Base-by-base conservation (phyloP, 2,797 vertebrate genomes). In the Geotrypetes seraphini region DNA sequence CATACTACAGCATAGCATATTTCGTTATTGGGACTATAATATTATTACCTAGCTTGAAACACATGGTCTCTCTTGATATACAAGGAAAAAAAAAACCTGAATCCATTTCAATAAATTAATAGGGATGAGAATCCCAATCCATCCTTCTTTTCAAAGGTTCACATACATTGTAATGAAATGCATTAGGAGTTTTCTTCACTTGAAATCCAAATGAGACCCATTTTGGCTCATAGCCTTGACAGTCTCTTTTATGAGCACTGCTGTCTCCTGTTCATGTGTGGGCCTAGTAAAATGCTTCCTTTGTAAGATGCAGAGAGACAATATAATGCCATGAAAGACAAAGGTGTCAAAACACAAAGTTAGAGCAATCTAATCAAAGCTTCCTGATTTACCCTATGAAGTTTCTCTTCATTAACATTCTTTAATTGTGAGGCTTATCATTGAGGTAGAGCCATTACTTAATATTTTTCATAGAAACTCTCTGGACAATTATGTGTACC, bases 21-120 rank as follows among this genome's bases (percentile, higher is more conserved):
- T 74, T 76, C 56, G 56, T 68, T 80, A 66, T 78, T 72, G 60
- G 60, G 54, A 50, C 55, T 75, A 63, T 72, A 71, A 69, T 75
- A 78, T 73, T 74, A 68, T 78, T 82, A 78, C 72, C 69, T 80
- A 80, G 45, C 63, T 69, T 71, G 64, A 77, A 78, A 80, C 78
- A 79, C 75, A 81, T 79, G 72, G 68, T 78, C 56, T 62, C 57
- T 75, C 68, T 67, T 73, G 67, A 79, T 84, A 76, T 64, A 74
- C 61, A 69, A 65, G 58, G 48, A 65, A 67, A 65, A 67, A 61
- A 37, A 27, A 19, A 76, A 75, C 48, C 66, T 60, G 77, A 82
- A 84, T 85, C 75, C 36, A 82, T 84, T 85, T 83, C 77, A 84
- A 76, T 83, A 81, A 84, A 85, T 85, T 83, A 84, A 72, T 79